A percentile compares a stretch with the other conserved stretches of the same genome.
phyloP scores from a whole-genome alignment of 2,113 vertebrate genomes.

The Gobiocypris rarus region DNA sequence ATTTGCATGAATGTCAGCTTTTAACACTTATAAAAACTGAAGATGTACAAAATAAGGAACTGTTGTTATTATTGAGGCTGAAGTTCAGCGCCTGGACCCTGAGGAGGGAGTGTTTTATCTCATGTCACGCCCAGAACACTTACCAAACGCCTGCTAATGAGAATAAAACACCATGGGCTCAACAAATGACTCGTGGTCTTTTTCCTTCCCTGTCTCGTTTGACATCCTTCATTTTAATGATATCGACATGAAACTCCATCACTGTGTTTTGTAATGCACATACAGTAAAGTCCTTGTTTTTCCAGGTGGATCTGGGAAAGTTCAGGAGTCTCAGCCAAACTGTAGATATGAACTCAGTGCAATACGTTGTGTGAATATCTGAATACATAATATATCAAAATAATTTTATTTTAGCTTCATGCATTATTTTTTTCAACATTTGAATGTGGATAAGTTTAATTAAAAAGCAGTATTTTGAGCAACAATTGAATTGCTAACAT shows the following conservation, averaged over 20 bases:
- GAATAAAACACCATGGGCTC: neutral
- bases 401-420: no score
- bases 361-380: no score
- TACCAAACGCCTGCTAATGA: neutral
- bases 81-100: constrained; percentile 14
- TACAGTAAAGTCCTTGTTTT: neutral
- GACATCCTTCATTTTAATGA: neutral
- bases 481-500: no score
- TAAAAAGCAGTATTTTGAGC: no score
- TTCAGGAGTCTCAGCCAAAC: no score
- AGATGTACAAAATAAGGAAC: neutral
- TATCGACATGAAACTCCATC: neutral
- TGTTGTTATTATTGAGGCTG: neutral
- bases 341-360: no score
- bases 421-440: no score
- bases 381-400: no score
- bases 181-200: neutral
- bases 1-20: constrained; percentile 14
- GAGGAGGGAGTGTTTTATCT: neutral
- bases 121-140: neutral
- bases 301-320: no score
- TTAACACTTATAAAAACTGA: neutral
- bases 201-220: neutral
- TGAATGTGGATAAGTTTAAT: no score
- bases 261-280: neutral